Evolutionary conservation across 2,797 vertebrate species (phyloP).

Genomic region (Danionella dracula): DNA sequence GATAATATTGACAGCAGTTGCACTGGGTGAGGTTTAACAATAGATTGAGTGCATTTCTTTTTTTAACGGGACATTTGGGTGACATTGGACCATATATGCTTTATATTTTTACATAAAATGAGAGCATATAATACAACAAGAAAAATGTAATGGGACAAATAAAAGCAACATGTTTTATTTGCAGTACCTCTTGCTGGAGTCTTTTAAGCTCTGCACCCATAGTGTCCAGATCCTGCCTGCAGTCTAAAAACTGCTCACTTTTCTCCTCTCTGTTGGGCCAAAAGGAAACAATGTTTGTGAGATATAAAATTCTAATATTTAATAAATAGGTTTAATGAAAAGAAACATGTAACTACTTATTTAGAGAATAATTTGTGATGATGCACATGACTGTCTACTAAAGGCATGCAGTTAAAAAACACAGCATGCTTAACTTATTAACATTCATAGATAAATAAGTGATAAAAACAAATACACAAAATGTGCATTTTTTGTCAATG

Average conservation of each 20-base stretch:
- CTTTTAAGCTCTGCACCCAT: slow-evolving; percentile 87
- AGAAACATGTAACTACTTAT: not conserved
- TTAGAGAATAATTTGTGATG: too few species aligned
- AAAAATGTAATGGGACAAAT: too few species aligned
- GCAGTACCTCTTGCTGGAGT: slow-evolving; percentile 87
- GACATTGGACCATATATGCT: too few species aligned
- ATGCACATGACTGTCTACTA: not conserved
- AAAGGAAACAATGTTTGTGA: not conserved
- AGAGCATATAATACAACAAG: too few species aligned
- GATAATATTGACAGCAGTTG: too few species aligned
- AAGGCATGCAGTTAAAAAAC: not conserved
- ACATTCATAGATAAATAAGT: not conserved
- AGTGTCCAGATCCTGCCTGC: slow-evolving; percentile 90
- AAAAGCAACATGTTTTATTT: not conserved
- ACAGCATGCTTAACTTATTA: not conserved
- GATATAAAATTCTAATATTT: not conserved
- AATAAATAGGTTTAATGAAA: not conserved
- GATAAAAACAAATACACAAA: not conserved
- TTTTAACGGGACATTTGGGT: too few species aligned
- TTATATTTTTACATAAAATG: too few species aligned
- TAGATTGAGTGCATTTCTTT: too few species aligned
- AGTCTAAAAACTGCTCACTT: slow-evolving; percentile 93
- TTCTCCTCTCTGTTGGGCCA: slow-evolving; percentile 83
- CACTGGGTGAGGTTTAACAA: too few species aligned
- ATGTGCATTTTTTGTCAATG: too few species aligned